These are phyloP conservation scores for Eumacrocentrus americanus DNA, from an alignment of 2,888 invertebrate genomes.

Conservation along the genomic window DNA sequence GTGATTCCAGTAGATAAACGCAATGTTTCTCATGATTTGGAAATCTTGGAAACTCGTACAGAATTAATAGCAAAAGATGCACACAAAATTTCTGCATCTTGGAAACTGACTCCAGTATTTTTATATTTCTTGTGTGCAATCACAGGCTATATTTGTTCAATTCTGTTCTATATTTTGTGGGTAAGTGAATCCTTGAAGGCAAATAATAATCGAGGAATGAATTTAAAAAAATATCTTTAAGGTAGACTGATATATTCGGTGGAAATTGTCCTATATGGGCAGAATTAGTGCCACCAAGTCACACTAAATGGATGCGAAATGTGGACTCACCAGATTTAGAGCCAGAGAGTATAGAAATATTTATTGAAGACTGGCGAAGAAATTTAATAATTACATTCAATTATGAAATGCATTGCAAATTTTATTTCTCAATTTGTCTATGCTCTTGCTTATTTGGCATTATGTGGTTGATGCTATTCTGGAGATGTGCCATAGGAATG, in stretches of 20 bases:
- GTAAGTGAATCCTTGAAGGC: slow-evolving; percentile 34
- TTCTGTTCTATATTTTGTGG: slow-evolving; percentile 47
- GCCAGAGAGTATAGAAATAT: background rate
- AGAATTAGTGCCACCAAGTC: slow-evolving; percentile 22
- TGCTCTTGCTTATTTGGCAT: slow-evolving; percentile 64
- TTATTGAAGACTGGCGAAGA: slow-evolving; percentile 36
- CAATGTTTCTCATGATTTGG: slow-evolving; percentile 21
- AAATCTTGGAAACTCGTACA: slow-evolving; percentile 42
- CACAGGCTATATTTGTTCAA: slow-evolving; percentile 43
- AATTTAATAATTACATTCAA: slow-evolving; percentile 31
- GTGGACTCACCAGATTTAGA: background rate
- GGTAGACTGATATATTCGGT: slow-evolving; percentile 41
- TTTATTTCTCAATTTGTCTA: slow-evolving; percentile 47
- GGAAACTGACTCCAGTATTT: slow-evolving; percentile 42
- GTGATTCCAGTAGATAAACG: too few relatives aligned
- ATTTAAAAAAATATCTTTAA: background rate
- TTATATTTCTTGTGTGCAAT: slow-evolving; percentile 38
- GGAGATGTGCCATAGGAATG: slow-evolving; percentile 65
- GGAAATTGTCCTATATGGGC: slow-evolving; percentile 47
- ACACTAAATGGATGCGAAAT: background rate
- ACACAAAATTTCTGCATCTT: slow-evolving; percentile 41
- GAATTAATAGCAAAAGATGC: slow-evolving; percentile 44
- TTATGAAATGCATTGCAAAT: slow-evolving; percentile 30
- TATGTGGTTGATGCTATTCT: slow-evolving; percentile 64
- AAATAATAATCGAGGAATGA: background rate